Conservation (phyloP, 2,797 vertebrate genomes). For the Lutjanus argentimaculatus region DNA sequence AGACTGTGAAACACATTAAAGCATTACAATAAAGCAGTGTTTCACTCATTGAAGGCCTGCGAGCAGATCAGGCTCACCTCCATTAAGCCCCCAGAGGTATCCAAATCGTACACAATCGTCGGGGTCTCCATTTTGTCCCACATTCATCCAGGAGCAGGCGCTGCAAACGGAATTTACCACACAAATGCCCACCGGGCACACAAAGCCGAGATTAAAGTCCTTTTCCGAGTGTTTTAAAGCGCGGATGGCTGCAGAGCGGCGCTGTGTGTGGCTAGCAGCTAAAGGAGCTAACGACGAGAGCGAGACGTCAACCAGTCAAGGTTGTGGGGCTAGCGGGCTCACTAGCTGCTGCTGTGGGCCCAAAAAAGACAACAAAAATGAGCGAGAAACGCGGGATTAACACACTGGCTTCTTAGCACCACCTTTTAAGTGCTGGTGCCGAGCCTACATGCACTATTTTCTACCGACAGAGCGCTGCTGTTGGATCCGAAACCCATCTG, state of each 20-base stretch:
- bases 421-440: not conserved
- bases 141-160: conserved; percentile 89
- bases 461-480: conserved; percentile 20
- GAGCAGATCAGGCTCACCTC: conserved; percentile 87
- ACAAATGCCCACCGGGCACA: conserved; percentile 12
- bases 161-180: conserved; percentile 26
- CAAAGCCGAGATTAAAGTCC: not conserved
- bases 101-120: conserved; percentile 99
- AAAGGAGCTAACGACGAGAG: conserved; percentile 67
- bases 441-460: conserved; percentile 13
- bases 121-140: conserved; percentile 99
- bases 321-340: conserved; percentile 74
- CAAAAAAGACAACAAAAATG: conserved; percentile 28
- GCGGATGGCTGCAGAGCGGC: conserved; percentile 26
- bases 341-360: conserved; percentile 32
- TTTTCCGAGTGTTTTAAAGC: conserved; percentile 15
- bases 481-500: conserved; percentile 53
- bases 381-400: not conserved
- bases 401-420: conserved; percentile 17
- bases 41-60: conserved; percentile 37
- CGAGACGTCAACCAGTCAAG: conserved; percentile 80
- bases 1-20: not conserved
- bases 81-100: conserved; percentile 98
- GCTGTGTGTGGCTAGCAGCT: conserved; percentile 69
- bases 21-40: not conserved